Evolutionary conservation across 2,113 vertebrate genomes (phyloP).

Genomic region (Saccopteryx leptura): DNA sequence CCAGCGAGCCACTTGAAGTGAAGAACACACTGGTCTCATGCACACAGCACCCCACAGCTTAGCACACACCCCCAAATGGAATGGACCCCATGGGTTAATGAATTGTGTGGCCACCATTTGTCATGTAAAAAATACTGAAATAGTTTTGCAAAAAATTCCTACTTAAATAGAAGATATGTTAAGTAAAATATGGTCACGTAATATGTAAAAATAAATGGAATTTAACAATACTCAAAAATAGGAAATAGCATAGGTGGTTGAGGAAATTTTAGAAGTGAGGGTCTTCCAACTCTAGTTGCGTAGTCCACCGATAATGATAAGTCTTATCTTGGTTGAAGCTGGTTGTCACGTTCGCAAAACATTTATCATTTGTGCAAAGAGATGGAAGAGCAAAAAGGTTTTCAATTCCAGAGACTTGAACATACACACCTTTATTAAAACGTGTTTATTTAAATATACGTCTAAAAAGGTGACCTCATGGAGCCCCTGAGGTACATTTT

Average conservation of each 20-base stretch:
- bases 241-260: background rate
- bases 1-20: background rate
- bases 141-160: slow-evolving; percentile 9
- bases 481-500: background rate
- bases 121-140: background rate
- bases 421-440: background rate
- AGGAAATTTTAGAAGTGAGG: background rate
- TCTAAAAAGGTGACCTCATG: background rate
- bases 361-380: background rate
- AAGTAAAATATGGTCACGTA: background rate
- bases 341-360: background rate
- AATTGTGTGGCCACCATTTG: background rate
- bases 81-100: background rate
- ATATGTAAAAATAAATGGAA: background rate
- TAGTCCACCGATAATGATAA: background rate
- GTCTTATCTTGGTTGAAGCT: background rate
- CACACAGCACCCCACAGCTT: background rate
- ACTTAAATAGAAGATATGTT: background rate
- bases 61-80: too few relatives aligned
- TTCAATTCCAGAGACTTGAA: background rate
- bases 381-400: background rate
- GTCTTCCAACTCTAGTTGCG: background rate
- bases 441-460: background rate
- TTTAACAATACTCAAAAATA: background rate
- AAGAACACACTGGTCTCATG: background rate